Evolutionary conservation across 2,888 invertebrate species (phyloP), one percentile per base, ranked within the genome.

Genomic region (Barypeithes pellucidus): DNA sequence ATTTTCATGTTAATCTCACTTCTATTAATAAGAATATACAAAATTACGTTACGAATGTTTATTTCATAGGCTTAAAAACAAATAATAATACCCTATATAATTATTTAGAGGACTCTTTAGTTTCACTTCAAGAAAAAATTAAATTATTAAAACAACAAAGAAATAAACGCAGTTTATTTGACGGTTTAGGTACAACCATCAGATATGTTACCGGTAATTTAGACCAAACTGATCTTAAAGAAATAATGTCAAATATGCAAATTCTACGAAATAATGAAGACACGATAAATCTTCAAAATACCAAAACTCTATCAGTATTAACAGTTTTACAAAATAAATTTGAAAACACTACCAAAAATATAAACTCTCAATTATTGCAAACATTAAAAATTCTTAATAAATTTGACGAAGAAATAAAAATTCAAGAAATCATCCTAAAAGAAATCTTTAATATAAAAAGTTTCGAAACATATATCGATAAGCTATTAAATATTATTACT

Each of bases 251-350:
- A 22, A 65, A 68, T 39, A 68, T 70, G 70, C 50, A 69, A 63
- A 62, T 62, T 39, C 54, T 70, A 18, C 36, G 70, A 45, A 62
- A 63, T n/a, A 63, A 62, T 70, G 50, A 63, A 45, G 45, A 70
- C 24, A 62, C 52, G 14, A n/a, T 70, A 16, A 39, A 22, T 22
- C 7, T 43, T 47, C 54, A 70, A 70, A 70, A 70, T 22, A 52
- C 70, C 0, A 61, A 52, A 61, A 63, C 62, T 7, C 75, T 75
- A 83, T 86, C 57, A 86, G 86, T 77, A 82, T 85, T 82, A 85
- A 66, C 71, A 16, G 14, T 14, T 18, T 16, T 70, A 16, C 50
- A 62, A 62, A 8, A 54, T 36, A 63, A 70, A 50, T 61, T 70
- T 54, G 70, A 50, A 70, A 70, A 52, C 43, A 63, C 14, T n/a